Percentiles rank a stretch among this genome's conserved stretches.
Evolutionary conservation across 2,797 vertebrate genomes (phyloP).

Genomic region (Distichodus sexfasciatus): DNA sequence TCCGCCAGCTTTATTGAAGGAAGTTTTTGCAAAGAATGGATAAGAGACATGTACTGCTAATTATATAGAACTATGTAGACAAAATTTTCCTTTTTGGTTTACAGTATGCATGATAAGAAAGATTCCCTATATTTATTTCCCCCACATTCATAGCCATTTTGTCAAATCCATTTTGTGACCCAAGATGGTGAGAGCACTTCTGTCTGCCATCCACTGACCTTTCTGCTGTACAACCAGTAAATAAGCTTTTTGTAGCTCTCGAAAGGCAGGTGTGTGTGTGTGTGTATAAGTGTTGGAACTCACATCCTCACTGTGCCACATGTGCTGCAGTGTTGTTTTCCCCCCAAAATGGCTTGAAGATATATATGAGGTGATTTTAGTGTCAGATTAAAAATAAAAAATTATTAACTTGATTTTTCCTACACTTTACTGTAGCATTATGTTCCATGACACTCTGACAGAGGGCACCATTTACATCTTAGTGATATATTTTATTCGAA

Average conservation of each 20-base stretch:
- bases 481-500: slow-evolving; percentile 7
- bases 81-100: background rate
- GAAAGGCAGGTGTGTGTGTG: background rate
- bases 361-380: no score
- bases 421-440: background rate
- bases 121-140: background rate
- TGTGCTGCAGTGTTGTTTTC: no score
- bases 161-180: background rate
- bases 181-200: background rate
- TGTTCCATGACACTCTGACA: background rate
- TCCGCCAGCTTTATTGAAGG: background rate
- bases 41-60: background rate
- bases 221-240: slow-evolving; percentile 11
- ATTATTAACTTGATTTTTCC: background rate
- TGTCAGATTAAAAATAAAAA: background rate
- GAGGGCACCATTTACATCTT: background rate
- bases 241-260: slow-evolving; percentile 9
- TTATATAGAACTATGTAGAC: background rate
- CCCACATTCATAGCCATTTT: background rate
- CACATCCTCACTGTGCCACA: no score
- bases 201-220: background rate
- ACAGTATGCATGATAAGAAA: slow-evolving; percentile 17
- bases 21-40: background rate
- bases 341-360: no score
- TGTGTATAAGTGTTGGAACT: background rate